Percentiles rank a stretch among this genome's conserved stretches.
Conservation (phyloP, 2,888 invertebrate genomes). For the Torymus auratus region DNA sequence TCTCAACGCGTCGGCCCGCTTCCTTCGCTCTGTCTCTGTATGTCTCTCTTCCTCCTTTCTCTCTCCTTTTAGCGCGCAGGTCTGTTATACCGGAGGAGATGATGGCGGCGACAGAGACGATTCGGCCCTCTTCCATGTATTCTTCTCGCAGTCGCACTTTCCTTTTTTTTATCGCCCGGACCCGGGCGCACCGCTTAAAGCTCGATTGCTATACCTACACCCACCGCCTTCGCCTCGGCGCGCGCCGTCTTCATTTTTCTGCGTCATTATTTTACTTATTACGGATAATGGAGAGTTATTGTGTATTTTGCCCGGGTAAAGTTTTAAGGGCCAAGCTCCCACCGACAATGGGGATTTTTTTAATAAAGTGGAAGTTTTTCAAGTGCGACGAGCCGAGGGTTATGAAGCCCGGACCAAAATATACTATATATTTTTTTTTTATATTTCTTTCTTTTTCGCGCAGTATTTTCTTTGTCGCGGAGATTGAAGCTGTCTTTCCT, state of each 20-base stretch:
- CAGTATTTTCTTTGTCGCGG: too few species aligned
- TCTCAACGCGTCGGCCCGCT: slow-evolving; percentile 60
- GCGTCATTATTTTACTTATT: slow-evolving; percentile 56
- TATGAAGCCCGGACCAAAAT: too few species aligned
- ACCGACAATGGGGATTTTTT: not conserved
- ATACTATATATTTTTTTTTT: too few species aligned
- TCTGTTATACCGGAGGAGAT: slow-evolving; percentile 24
- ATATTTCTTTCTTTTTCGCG: too few species aligned
- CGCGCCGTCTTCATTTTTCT: slow-evolving; percentile 43
- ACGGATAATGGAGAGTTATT: slow-evolving; percentile 46
- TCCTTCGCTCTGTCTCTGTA: not conserved
- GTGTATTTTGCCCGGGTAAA: slow-evolving; percentile 9
- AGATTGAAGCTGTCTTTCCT: not conserved
- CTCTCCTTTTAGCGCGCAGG: not conserved
- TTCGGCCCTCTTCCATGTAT: slow-evolving; percentile 31
- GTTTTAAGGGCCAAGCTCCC: slow-evolving; percentile 11
- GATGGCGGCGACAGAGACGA: slow-evolving; percentile 30
- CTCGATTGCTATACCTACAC: slow-evolving; percentile 45
- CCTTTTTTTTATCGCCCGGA: slow-evolving; percentile 48
- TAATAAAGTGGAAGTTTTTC: slow-evolving; percentile 7
- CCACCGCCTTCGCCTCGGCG: not conserved
- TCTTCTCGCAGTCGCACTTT: slow-evolving; percentile 37
- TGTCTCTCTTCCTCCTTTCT: not conserved
- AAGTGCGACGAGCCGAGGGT: not conserved
- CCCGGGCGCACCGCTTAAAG: slow-evolving; percentile 47